Percentiles rank a stretch among this genome's conserved stretches.
Conservation (phyloP, 2,113 vertebrate species). For the rabbit (Oryctolagus cuniculus) region mOryCun1.1 NC_091442.1:67820501-67821000, state of each 20-base stretch:
- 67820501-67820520: background rate
- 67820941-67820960: background rate
- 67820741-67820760: background rate
- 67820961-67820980: background rate
- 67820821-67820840: background rate
- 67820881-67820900: background rate
- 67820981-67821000: background rate
- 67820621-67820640: background rate
- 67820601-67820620: background rate
- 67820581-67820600: background rate
- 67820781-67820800: background rate
- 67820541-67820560: background rate
- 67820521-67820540: background rate
- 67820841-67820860: background rate
- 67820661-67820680: background rate
- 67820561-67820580: background rate
- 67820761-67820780: background rate
- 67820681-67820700: background rate
- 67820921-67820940: background rate
- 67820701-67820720: background rate
- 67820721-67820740: background rate
- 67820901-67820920: background rate
- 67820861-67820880: background rate
- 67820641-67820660: background rate
- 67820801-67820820: background rate